Evolutionary conservation across 64 coral and sea anemone genomes (phyloP).

Genomic region (Porites australiensis): DNA sequence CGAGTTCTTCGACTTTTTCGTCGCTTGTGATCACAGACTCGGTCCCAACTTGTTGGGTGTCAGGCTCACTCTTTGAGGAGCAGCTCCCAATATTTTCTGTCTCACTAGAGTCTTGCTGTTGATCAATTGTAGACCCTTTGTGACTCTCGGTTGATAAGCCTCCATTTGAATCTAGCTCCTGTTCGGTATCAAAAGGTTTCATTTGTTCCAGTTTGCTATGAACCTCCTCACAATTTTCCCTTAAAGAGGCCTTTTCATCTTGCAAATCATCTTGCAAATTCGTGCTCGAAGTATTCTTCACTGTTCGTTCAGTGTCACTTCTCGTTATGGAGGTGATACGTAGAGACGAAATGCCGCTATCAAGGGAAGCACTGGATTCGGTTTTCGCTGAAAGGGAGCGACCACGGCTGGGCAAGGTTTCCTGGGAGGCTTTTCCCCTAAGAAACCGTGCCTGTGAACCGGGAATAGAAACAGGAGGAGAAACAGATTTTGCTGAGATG

Average conservation of each 20-base stretch:
- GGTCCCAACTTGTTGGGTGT: background rate
- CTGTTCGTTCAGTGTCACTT: background rate
- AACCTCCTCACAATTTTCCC: background rate
- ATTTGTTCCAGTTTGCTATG: background rate
- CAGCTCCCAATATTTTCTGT: background rate
- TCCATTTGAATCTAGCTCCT: background rate
- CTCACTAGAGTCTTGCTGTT: background rate
- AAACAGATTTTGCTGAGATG: background rate
- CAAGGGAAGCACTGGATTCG: background rate
- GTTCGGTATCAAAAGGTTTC: background rate
- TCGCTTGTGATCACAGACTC: background rate
- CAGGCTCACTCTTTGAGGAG: background rate
- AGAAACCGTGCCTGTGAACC: background rate
- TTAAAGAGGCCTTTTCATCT: background rate
- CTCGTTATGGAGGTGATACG: background rate
- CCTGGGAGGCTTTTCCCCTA: background rate
- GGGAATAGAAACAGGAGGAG: background rate
- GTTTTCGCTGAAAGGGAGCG: background rate
- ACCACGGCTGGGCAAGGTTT: background rate
- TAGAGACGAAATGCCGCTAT: conserved; percentile 11
- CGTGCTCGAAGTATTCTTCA: background rate
- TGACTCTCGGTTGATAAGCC: background rate
- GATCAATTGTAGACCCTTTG: background rate
- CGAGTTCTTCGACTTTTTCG: background rate
- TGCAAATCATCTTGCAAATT: background rate